Percentiles rank a stretch among this genome's conserved stretches.
These are phyloP conservation scores for Benitochromis conjunctus DNA, from an alignment of 2,113 vertebrate genomes.

Conservation along the genomic window DNA sequence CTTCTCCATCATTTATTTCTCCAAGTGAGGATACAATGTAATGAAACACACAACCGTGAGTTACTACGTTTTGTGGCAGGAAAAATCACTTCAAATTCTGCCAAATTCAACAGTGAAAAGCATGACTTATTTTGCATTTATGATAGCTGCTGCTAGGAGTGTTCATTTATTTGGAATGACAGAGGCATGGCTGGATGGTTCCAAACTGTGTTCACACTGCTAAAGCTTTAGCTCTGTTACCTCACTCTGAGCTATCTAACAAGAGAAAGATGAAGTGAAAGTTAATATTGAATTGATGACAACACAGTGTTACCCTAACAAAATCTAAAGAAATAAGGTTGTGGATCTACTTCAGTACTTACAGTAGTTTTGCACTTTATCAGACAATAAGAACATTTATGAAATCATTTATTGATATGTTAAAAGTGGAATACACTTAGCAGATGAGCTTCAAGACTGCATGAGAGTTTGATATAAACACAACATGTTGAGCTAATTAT, in stretches of 20 bases:
- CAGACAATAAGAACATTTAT: not conserved
- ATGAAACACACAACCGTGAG: too few relatives aligned
- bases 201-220: not conserved
- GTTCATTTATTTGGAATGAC: not conserved
- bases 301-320: not conserved
- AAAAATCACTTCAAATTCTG: too few relatives aligned
- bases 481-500: not conserved
- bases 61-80: too few relatives aligned
- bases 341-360: not conserved
- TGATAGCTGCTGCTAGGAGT: too few relatives aligned
- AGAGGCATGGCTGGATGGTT: not conserved
- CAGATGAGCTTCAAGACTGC: not conserved
- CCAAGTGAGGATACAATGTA: too few relatives aligned
- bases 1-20: too few relatives aligned
- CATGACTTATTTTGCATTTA: not conserved
- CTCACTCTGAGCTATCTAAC: not conserved
- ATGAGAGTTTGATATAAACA: not conserved
- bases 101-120: not conserved
- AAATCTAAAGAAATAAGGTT: not conserved
- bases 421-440: not conserved
- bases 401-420: not conserved
- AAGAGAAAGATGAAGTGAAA: not conserved
- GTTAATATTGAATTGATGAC: not conserved
- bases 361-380: not conserved
- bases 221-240: not conserved